Evolutionary conservation across 2,888 invertebrate genomes (phyloP).

Genomic region (Tachina grossa): DNA sequence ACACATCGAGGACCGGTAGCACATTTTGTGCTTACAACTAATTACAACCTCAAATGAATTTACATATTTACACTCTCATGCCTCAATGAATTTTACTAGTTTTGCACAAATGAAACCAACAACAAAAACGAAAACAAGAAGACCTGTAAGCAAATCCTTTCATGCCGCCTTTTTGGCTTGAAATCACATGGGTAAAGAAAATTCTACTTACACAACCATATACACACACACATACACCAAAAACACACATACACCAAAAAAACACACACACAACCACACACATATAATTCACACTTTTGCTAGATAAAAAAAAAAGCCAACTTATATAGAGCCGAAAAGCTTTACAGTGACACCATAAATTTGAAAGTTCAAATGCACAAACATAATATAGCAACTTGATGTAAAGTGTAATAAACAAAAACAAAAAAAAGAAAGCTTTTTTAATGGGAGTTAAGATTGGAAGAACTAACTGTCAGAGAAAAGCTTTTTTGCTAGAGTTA

Average conservation of each 20-base stretch:
- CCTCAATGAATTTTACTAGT: slow-evolving; percentile 50
- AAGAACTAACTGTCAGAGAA: not conserved
- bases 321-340: slow-evolving; percentile 45
- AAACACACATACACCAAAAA: not conserved
- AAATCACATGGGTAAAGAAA: slow-evolving; percentile 45
- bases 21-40: slow-evolving; percentile 44
- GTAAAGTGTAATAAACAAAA: not conserved
- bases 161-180: slow-evolving; percentile 57
- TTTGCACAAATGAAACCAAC: slow-evolving; percentile 31
- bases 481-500: not conserved
- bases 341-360: slow-evolving; percentile 50
- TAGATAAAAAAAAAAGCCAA: slow-evolving; percentile 17
- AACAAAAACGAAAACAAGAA: slow-evolving; percentile 13
- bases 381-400: slow-evolving; percentile 18
- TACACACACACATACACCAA: not conserved
- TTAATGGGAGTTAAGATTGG: not conserved
- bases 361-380: slow-evolving; percentile 24
- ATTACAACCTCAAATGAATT: slow-evolving; percentile 56
- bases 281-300: not conserved
- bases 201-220: slow-evolving; percentile 36
- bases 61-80: slow-evolving; percentile 52
- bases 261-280: not conserved
- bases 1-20: slow-evolving; percentile 25
- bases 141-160: slow-evolving; percentile 4
- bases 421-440: slow-evolving; percentile 7